Percentiles rank a stretch among this genome's conserved stretches.
These are phyloP conservation scores for Struthidea cinerea DNA, from an alignment of 2,113 vertebrate species.

Conservation along the genomic window DNA sequence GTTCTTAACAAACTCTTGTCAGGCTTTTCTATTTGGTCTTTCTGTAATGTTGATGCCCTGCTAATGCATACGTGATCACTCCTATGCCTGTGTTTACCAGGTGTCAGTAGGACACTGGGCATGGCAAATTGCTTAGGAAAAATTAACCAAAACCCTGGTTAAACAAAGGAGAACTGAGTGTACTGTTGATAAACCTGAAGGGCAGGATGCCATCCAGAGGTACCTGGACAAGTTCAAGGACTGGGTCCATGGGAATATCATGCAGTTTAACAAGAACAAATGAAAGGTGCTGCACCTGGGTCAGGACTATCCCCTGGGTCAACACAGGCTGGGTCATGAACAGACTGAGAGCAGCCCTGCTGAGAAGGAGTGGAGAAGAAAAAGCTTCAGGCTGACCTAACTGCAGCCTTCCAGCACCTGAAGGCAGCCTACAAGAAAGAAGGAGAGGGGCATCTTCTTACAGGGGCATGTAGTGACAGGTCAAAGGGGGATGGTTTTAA, in stretches of 20 bases:
- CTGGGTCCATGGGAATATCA: background rate
- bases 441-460: background rate
- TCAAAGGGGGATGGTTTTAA: background rate
- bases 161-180: background rate
- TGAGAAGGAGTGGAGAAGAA: background rate
- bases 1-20: background rate
- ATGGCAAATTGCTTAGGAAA: background rate
- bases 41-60: background rate
- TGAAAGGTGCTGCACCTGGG: background rate
- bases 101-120: rapidly evolving
- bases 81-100: background rate
- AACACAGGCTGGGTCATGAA: background rate
- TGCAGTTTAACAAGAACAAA: background rate
- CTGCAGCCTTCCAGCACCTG: background rate
- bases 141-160: background rate
- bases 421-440: background rate
- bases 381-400: background rate
- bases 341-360: background rate
- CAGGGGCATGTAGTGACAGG: background rate
- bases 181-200: background rate
- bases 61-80: background rate
- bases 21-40: background rate
- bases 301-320: background rate
- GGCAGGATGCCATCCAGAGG: background rate
- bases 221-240: background rate